Evolutionary conservation across 2,797 vertebrate species (phyloP).

Genomic region (Bovichtus diacanthus): DNA sequence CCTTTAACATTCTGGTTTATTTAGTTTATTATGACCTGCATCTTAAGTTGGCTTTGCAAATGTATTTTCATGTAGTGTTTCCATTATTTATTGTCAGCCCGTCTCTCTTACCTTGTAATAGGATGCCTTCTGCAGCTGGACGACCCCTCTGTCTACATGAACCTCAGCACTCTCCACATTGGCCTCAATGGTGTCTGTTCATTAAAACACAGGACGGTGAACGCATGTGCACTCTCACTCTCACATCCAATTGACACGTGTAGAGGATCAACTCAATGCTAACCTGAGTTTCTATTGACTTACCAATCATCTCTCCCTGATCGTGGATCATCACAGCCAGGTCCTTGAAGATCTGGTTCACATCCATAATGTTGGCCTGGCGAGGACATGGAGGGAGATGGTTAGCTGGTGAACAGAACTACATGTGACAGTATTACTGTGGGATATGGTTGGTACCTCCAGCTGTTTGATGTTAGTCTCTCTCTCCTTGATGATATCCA

Average conservation of each 20-base stretch:
- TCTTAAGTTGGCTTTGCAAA: not conserved
- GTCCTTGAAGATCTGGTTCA: conserved; percentile 98
- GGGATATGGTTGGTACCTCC: conserved; percentile 82
- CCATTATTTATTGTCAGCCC: not conserved
- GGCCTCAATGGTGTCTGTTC: conserved; percentile 94
- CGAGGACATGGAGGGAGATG: conserved; percentile 8
- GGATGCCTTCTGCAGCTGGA: conserved; percentile 91
- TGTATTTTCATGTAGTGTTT: not conserved
- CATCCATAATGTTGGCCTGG: conserved; percentile 94
- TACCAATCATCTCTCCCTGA: conserved; percentile 95
- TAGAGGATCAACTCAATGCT: not conserved
- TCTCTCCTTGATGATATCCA: conserved; percentile 92
- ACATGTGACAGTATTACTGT: not conserved
- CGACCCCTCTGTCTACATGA: conserved; percentile 90
- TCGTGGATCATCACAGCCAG: conserved; percentile 96
- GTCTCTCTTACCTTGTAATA: conserved; percentile 88
- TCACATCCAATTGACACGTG: not conserved
- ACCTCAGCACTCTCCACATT: conserved; percentile 93
- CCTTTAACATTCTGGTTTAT: not conserved
- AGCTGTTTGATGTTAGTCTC: conserved; percentile 93
- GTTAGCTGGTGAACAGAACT: not conserved
- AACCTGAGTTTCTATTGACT: conserved; percentile 44
- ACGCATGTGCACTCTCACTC: not conserved
- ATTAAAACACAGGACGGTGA: conserved; percentile 13
- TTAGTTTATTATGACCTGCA: not conserved